Conservation (phyloP, 2,797 vertebrate species). For the Choloepus didactylus region DNA sequence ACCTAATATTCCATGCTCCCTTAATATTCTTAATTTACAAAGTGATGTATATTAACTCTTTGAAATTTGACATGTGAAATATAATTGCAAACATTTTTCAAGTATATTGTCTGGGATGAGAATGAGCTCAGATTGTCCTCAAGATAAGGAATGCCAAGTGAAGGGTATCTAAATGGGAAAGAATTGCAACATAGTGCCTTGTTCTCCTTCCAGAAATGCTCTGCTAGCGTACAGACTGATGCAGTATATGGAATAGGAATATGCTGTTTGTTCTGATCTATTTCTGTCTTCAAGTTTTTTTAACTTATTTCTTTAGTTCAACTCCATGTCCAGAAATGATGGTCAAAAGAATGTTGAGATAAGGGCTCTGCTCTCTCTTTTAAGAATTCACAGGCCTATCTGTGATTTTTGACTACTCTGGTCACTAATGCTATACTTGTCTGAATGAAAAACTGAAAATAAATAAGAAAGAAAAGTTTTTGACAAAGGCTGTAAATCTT, state of each 20-base stretch:
- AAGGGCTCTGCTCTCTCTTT: neutral
- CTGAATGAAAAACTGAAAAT: neutral
- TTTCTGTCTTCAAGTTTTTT: neutral
- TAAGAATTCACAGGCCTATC: neutral
- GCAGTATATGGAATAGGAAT: neutral
- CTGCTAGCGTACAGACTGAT: neutral
- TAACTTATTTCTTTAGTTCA: neutral
- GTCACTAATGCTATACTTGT: neutral
- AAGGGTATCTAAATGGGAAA: neutral
- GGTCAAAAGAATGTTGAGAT: neutral
- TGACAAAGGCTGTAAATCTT: neutral
- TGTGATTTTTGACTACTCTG: neutral
- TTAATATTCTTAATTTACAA: constrained; percentile 20
- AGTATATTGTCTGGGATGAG: neutral
- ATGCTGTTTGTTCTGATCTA: neutral
- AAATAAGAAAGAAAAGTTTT: neutral
- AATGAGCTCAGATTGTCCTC: neutral
- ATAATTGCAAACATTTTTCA: neutral
- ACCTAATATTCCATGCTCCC: neutral
- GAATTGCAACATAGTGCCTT: neutral
- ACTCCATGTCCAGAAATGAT: neutral
- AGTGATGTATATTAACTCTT: neutral
- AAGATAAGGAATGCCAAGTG: neutral
- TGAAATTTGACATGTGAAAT: constrained; percentile 56
- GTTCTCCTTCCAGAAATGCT: neutral